Evolutionary conservation across 37 sponge, comb jelly and placozoan genomes (phyloP).

Genomic region (Crambe crambe): DNA sequence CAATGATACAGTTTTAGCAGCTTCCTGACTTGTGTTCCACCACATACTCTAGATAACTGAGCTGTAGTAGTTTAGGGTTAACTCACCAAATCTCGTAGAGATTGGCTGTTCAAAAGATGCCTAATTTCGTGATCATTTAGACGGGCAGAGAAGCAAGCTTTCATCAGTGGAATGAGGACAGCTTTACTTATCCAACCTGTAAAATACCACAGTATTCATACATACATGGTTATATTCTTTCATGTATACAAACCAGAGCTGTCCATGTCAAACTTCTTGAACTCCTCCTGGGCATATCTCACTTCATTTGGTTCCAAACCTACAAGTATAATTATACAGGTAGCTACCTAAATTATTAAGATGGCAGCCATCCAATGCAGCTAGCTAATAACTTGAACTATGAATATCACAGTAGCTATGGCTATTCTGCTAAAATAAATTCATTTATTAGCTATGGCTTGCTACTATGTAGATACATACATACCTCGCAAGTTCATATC

Average conservation of each 20-base stretch:
- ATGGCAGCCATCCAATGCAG: too few species aligned
- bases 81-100: constrained; percentile 56
- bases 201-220: not conserved
- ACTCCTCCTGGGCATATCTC: constrained; percentile 56
- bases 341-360: not conserved
- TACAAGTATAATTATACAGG: constrained; percentile 13
- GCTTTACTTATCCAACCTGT: constrained; percentile 71
- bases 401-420: not conserved
- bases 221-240: not conserved
- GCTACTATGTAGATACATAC: not conserved
- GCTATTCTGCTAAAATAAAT: not conserved
- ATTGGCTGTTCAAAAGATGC: constrained; percentile 24
- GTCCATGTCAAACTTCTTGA: constrained; percentile 63
- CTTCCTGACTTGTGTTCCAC: not conserved
- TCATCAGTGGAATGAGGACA: constrained; percentile 61
- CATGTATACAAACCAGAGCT: constrained; percentile 24
- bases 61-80: not conserved
- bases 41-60: not conserved
- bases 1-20: not conserved
- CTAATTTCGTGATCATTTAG: constrained; percentile 41
- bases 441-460: too few species aligned
- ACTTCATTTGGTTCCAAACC: constrained; percentile 60
- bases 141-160: constrained; percentile 43
- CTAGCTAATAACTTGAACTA: not conserved
- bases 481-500: constrained; percentile 71